Evolutionary conservation across 2,113 vertebrate species (phyloP), one percentile per base, ranked within the genome.

Genomic region (Apodemus sylvaticus): DNA sequence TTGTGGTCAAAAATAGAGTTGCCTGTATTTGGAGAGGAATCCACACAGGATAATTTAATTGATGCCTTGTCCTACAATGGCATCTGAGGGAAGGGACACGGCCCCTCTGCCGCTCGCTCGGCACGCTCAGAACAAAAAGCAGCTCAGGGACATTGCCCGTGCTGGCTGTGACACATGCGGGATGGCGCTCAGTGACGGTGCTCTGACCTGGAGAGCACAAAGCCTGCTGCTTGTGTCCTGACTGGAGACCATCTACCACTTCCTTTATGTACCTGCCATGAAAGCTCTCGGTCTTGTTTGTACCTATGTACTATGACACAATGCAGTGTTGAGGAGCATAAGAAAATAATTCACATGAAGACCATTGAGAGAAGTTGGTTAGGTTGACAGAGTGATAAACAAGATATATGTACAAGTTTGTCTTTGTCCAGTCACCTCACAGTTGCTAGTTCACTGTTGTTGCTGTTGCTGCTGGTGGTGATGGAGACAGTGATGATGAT

Each of bases 1-100:
- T 79, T 81, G n/a, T 29, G 87, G 29, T 77, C 24, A 70, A 91
- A 94, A 95, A 70, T 34, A 85, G 14, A 78, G 58, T 78, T 94
- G 64, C 79, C 92, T 95, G 7, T 76, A 90, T 70, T 92, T 90
- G 17, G 53, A 93, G 39, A 16, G 39, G 26, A 94, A 89, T 0
- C 5, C 71, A 93, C 36, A 58, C 8, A 86, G 16, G 19, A 48
- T 76, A 87, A 53, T 13, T 58, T 93, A 71, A 77, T 55, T 89
- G 86, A 62, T 26, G 42, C 34, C 26, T 48, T 81, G 31, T 26
- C 90, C 20, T 93, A 36, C 17, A 87, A 76, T 71, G 68, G 81
- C 86, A 90, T 74, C 78, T 36, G 31, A 86, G 68, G 53, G 77
- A 89, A 89, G 34, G 22, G 76, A 73, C 20, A 64, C 20, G 5